Conservation (phyloP, 2,797 vertebrate genomes). For the Monodelphis domestica region DNA sequence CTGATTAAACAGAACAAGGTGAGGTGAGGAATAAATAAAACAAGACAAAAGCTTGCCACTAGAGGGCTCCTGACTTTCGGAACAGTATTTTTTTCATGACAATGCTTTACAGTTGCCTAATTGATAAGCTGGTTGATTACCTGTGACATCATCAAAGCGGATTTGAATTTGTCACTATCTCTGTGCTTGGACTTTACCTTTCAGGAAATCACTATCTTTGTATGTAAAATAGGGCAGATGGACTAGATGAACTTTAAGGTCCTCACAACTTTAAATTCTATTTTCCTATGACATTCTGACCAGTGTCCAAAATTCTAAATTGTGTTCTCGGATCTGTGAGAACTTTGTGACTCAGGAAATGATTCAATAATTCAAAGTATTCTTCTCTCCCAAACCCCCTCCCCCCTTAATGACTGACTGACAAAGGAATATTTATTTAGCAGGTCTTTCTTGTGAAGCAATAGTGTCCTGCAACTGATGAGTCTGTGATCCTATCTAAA, state of each 20-base stretch:
- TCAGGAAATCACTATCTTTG: not conserved
- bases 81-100: not conserved
- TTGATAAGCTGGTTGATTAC: not conserved
- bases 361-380: not conserved
- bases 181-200: not conserved
- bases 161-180: not conserved
- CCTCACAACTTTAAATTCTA: not conserved
- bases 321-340: not conserved
- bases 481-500: no score
- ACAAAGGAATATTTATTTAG: not conserved
- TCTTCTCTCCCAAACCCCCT: not conserved
- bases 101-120: not conserved
- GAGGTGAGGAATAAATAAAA: not conserved
- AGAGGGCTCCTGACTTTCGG: not conserved
- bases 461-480: not conserved
- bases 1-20: not conserved
- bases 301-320: not conserved
- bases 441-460: not conserved
- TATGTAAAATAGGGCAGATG: not conserved
- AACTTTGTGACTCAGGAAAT: not conserved
- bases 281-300: not conserved
- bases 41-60: not conserved
- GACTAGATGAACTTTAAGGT: not conserved
- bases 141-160: not conserved
- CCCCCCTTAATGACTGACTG: not conserved